Evolutionary conservation across 2,888 invertebrate genomes (phyloP), one percentile per base, ranked within the genome.

Genomic region (Pyrrhosoma nymphula): DNA sequence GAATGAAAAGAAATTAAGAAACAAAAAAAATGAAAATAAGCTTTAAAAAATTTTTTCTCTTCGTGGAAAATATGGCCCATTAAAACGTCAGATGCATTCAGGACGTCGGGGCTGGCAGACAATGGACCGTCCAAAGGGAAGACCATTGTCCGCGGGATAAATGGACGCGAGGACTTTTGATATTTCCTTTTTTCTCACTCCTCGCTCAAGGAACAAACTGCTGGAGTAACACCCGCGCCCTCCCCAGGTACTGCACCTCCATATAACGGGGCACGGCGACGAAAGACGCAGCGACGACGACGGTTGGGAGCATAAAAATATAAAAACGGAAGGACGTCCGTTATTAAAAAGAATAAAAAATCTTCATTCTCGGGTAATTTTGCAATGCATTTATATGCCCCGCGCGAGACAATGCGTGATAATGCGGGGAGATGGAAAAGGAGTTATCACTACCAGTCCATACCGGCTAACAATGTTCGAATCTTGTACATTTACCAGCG

Each of bases 111-210:
- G 56, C 26, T 60, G 47, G 89, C 89, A 89, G 89, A 89, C 89
- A 89, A 89, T 89, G 55, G 89, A 55, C 47, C 14, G 55, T 56
- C 56, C 89, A 10, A 23, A 20, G 56, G 16, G 55, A 55, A 56
- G 89, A 89, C 89, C 89, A 56, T 89, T 89, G 89, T 89, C 89
- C 89, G 56, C 47, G n/a, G 89, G 56, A 89, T 56, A 89, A 55
- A 89, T 47, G 56, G 23, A 89, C 89, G 47, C n/a, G 26, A n/a
- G 56, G n/a, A 55, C 47, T 89, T 89, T 18, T 82, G 82, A 82
- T 82, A 82, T 82, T 35, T 82, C 30, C 35, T 82, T 82, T 82
- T 82, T 82, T 69, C 69, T 20, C 69, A 20, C 20, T 60, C n/a
- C 26, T 1, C 82, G 82, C 14, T 35, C n/a, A 26, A 35, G 82